These are phyloP conservation scores for Aplodontia rufa DNA, from an alignment of 2,113 vertebrate genomes.

Conservation along the genomic window DNA sequence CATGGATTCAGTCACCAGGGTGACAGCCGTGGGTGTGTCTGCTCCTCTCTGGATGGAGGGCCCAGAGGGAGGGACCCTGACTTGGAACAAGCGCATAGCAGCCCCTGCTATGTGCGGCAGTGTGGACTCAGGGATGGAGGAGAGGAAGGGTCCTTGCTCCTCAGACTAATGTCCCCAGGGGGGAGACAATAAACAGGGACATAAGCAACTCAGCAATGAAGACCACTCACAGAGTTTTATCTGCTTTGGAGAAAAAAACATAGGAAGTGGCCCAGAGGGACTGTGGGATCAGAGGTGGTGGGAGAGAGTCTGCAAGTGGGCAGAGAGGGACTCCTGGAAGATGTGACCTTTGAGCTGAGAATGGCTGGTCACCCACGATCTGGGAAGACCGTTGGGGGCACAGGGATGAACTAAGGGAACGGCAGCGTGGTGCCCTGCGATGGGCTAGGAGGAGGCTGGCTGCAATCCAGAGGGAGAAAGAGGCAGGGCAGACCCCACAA, in stretches of 20 bases:
- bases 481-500: neutral
- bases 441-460: fast-evolving
- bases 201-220: neutral
- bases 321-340: neutral
- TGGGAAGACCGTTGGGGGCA: neutral
- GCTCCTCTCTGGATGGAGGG: neutral
- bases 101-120: neutral
- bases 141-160: neutral
- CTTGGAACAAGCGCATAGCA: neutral
- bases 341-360: neutral
- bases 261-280: neutral
- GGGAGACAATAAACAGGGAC: neutral
- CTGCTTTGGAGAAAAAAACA: neutral
- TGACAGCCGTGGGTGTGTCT: neutral
- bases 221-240: neutral
- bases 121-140: neutral
- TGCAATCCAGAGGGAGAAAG: no score
- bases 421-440: neutral
- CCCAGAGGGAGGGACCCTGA: neutral
- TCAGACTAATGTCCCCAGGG: neutral
- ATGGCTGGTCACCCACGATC: neutral
- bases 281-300: neutral
- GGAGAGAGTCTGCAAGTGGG: neutral
- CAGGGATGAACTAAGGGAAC: neutral
- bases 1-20: neutral